phyloP scores from a whole-genome alignment of 2,888 invertebrate species.

The Junonia oenone region DNA sequence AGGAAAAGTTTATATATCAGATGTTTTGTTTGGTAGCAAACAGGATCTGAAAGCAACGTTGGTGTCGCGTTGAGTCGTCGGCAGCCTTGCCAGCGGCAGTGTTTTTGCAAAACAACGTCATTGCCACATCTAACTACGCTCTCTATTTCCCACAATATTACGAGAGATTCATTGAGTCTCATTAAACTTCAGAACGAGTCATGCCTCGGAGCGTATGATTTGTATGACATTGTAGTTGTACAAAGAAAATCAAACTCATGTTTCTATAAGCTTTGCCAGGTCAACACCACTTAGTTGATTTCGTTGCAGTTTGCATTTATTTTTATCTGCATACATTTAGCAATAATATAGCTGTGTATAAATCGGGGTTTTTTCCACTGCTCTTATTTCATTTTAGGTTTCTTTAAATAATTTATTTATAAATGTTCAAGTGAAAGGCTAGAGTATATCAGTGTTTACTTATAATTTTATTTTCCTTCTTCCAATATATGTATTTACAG shows the following conservation, averaged over 20 bases:
- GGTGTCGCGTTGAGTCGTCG: conserved; percentile 37
- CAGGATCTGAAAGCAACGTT: conserved; percentile 38
- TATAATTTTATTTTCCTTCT: not conserved
- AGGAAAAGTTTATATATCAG: too few species aligned
- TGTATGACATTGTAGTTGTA: conserved; percentile 15
- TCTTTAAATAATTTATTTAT: conserved; percentile 13
- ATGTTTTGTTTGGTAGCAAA: conserved; percentile 15
- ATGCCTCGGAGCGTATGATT: conserved; percentile 2
- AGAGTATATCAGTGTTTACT: not conserved
- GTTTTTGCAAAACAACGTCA: conserved; percentile 64
- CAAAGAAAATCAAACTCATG: not conserved
- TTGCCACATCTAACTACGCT: conserved; percentile 56
- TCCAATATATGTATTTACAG: too few species aligned
- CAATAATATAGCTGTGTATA: conserved; percentile 4
- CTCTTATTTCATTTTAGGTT: not conserved
- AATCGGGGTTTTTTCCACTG: not conserved
- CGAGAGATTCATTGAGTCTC: conserved; percentile 6
- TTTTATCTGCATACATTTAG: not conserved
- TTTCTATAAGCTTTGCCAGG: conserved; percentile 8
- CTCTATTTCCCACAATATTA: conserved; percentile 29
- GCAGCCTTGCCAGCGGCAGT: conserved; percentile 64
- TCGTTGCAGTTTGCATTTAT: conserved; percentile 8
- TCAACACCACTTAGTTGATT: conserved; percentile 4
- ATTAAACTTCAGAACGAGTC: not conserved
- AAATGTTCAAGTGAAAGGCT: not conserved